These are phyloP conservation scores for Molossus alvarezi DNA, from an alignment of 2,797 vertebrate genomes.

Conservation along the genomic window DNA sequence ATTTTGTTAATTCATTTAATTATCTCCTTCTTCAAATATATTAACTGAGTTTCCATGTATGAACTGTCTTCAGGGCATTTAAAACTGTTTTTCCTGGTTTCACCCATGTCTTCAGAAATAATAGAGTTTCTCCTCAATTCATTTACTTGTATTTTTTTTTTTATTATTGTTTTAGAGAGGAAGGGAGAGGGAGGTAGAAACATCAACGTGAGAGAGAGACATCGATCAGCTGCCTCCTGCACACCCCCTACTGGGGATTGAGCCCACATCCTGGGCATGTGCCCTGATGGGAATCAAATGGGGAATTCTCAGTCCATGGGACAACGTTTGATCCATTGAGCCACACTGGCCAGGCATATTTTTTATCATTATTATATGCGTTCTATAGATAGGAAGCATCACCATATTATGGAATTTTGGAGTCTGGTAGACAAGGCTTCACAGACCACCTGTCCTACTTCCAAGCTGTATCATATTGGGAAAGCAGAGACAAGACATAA, in stretches of 20 bases:
- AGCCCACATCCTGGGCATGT: no score
- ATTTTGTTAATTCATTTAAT: conserved; percentile 48
- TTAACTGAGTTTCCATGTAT: conserved; percentile 46
- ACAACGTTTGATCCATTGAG: no score
- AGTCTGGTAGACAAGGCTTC: not conserved
- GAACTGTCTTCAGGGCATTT: not conserved
- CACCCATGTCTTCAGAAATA: conserved; percentile 52
- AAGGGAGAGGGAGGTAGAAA: no score
- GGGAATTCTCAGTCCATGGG: no score
- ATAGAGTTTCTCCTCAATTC: conserved; percentile 17
- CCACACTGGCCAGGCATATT: not conserved
- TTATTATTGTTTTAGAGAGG: not conserved
- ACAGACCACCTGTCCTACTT: not conserved
- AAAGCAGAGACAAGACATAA: not conserved
- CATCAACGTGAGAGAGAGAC: no score
- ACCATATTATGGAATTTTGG: not conserved
- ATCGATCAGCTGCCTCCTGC: no score
- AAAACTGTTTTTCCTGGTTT: conserved; percentile 55
- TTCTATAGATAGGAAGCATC: not conserved
- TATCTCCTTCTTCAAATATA: not conserved
- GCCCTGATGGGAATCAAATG: no score
- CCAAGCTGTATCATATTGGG: not conserved
- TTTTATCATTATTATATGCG: conserved; percentile 17
- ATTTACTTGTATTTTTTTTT: conserved; percentile 4
- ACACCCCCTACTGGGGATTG: no score